Evolutionary conservation across 1,140 invertebrate species (phyloP).

Genomic region (Hylyphantes graminicola): DNA sequence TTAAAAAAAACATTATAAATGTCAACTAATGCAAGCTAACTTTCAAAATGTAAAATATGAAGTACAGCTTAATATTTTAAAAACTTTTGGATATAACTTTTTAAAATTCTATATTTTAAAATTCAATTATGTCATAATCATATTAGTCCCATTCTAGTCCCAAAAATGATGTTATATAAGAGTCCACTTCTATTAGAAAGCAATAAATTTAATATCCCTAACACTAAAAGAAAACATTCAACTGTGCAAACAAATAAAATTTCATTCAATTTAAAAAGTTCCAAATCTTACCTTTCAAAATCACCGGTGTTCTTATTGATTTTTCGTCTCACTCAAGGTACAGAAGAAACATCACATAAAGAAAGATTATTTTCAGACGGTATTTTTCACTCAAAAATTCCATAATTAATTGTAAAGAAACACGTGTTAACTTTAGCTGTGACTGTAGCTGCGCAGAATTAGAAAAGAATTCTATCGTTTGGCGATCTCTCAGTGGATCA

Average conservation of each 20-base stretch:
- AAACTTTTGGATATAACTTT: too few species aligned
- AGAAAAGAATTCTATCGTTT: neutral
- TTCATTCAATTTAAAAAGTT: slow-evolving; percentile 15
- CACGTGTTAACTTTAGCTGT: slow-evolving; percentile 18
- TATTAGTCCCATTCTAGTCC: too few species aligned
- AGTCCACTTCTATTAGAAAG: too few species aligned
- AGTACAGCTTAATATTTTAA: too few species aligned
- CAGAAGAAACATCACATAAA: slow-evolving; percentile 22
- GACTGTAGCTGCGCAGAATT: slow-evolving; percentile 2
- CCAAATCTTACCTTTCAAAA: slow-evolving; percentile 5
- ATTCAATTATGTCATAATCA: too few species aligned
- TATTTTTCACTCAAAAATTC: neutral
- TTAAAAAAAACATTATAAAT: too few species aligned
- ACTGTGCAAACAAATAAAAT: neutral
- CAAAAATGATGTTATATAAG: too few species aligned
- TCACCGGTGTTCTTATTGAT: slow-evolving; percentile 26
- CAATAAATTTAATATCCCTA: too few species aligned
- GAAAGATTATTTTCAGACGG: slow-evolving; percentile 2
- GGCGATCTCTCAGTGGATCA: slow-evolving; percentile 29
- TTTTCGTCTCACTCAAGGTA: slow-evolving; percentile 27
- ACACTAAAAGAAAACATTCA: too few species aligned
- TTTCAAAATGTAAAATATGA: too few species aligned
- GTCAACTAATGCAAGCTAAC: too few species aligned
- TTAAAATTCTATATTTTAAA: too few species aligned
- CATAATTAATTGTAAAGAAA: slow-evolving; percentile 9